Evolutionary conservation across 1,140 invertebrate genomes (phyloP).

Genomic region (Hyposmocoma kahamanoa): DNA sequence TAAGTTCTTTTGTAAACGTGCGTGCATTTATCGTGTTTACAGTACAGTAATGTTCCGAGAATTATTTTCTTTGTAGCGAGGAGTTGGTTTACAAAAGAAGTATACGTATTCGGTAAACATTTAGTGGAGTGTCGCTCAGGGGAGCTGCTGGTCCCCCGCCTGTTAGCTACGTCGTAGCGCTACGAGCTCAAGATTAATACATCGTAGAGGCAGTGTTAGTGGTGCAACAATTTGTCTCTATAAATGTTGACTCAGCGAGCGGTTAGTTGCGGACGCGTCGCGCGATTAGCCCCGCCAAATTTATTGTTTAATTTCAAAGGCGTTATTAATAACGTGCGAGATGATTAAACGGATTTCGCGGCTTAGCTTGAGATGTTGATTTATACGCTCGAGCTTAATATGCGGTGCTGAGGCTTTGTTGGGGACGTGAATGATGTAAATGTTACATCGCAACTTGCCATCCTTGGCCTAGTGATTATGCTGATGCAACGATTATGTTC

Average conservation of each 20-base stretch:
- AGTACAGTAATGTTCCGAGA: not conserved
- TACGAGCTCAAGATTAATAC: conserved; percentile 63
- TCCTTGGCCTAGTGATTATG: conserved; percentile 1
- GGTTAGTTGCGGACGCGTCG: conserved; percentile 56
- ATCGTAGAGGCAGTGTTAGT: conserved; percentile 57
- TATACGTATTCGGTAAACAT: conserved; percentile 18
- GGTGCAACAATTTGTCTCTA: conserved; percentile 72
- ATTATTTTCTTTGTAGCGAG: not conserved
- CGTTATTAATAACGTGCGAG: conserved; percentile 66
- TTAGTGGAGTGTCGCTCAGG: conserved; percentile 34
- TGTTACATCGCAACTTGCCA: conserved; percentile 13
- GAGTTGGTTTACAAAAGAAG: not conserved
- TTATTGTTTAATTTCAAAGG: conserved; percentile 72
- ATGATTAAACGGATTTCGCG: conserved; percentile 69
- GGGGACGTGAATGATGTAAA: conserved; percentile 20
- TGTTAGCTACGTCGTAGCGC: conserved; percentile 36
- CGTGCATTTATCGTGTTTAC: conserved; percentile 6
- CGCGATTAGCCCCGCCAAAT: conserved; percentile 67
- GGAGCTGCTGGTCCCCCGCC: conserved; percentile 18
- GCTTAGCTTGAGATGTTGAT: conserved; percentile 59
- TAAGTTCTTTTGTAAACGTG: conserved; percentile 20
- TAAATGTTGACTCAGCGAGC: conserved; percentile 71
- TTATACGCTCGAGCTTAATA: conserved; percentile 46
- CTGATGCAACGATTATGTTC: too few species aligned
- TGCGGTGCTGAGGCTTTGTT: conserved; percentile 29